These are phyloP conservation scores for Ptiloglossa arizonensis DNA, from an alignment of 1,140 invertebrate genomes.

Conservation along the genomic window DNA sequence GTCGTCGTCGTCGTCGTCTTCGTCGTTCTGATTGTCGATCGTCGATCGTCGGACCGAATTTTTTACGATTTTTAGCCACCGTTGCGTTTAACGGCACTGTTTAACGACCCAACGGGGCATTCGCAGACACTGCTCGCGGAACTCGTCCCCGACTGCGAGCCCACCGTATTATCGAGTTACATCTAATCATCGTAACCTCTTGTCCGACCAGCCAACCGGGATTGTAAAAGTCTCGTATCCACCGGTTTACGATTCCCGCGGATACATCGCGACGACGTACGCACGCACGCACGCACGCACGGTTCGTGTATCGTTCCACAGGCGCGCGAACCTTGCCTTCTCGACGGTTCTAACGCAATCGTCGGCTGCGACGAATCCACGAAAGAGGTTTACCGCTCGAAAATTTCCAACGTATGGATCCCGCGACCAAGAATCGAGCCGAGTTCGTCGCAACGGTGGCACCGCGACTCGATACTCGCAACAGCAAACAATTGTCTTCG, in stretches of 20 bases:
- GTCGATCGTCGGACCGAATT: constrained; percentile 49
- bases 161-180: constrained; percentile 79
- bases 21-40: too few relatives aligned
- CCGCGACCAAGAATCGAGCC: too few relatives aligned
- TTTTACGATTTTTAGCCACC: constrained; percentile 78
- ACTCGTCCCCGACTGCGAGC: constrained; percentile 28
- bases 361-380: constrained; percentile 24
- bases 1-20: too few relatives aligned
- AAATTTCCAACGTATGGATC: too few relatives aligned
- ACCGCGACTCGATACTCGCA: too few relatives aligned
- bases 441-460: too few relatives aligned
- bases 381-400: too few relatives aligned
- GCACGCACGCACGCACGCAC: constrained; percentile 21
- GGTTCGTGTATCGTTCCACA: too few relatives aligned
- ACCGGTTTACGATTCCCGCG: constrained; percentile 77
- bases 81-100: constrained; percentile 79
- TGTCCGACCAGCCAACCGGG: constrained; percentile 68
- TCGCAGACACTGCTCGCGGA: constrained; percentile 66
- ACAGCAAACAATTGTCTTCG: too few relatives aligned
- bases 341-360: constrained; percentile 23
- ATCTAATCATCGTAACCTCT: constrained; percentile 82
- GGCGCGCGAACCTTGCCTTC: constrained; percentile 30
- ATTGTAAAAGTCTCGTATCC: constrained; percentile 82
- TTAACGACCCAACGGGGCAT: constrained; percentile 73
- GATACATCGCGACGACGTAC: constrained; percentile 70